Evolutionary conservation across 2,888 invertebrate species (phyloP).

Genomic region (Campoplex capitator): DNA sequence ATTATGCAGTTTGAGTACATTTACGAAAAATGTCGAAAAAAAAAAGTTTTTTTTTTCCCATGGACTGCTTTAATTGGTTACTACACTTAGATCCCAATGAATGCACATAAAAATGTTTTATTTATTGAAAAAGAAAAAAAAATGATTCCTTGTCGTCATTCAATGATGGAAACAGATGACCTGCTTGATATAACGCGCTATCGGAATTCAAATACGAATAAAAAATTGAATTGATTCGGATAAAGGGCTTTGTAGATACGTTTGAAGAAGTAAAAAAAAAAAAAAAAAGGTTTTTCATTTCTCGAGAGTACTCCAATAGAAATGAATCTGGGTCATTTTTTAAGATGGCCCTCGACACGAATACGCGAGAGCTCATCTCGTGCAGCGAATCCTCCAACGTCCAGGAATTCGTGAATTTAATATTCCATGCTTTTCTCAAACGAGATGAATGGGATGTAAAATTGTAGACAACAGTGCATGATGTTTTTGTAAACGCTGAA

Average conservation of each 20-base stretch:
- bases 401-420: conserved; percentile 1
- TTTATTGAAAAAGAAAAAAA: neutral
- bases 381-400: neutral
- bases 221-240: neutral
- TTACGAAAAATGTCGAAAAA: no score
- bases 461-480: neutral
- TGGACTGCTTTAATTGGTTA: no score
- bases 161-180: neutral
- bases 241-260: neutral
- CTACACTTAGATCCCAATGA: neutral
- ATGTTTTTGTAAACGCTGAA: neutral
- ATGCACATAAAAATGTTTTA: neutral
- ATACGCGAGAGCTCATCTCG: conserved; percentile 19
- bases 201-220: neutral
- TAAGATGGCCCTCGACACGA: conserved; percentile 23
- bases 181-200: neutral
- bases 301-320: conserved; percentile 42
- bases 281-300: conserved; percentile 28
- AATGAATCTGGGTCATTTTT: conserved; percentile 52
- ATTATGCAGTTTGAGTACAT: no score
- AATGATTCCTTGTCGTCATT: neutral
- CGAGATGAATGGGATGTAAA: neutral
- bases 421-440: neutral
- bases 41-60: no score
- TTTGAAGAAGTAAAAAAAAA: neutral